Conservation (phyloP, 2,888 invertebrate genomes). For the Aphidius colemani region DNA sequence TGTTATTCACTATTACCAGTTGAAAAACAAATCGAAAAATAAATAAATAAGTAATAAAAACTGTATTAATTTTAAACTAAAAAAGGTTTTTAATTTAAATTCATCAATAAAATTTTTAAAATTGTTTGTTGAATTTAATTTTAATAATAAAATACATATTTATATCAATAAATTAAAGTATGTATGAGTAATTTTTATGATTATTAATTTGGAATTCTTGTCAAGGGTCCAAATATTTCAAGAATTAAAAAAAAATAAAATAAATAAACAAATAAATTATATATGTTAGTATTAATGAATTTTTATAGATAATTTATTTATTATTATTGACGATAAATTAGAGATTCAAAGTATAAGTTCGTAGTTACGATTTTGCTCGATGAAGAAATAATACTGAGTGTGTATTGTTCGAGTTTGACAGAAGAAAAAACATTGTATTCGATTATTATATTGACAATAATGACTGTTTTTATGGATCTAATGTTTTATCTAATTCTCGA, state of each 20-base stretch:
- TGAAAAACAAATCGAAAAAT: constrained; percentile 3
- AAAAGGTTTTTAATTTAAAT: no score
- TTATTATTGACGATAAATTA: no score
- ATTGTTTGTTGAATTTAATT: no score
- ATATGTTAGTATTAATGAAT: constrained; percentile 35
- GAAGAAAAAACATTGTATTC: constrained; percentile 45
- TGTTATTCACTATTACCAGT: not conserved
- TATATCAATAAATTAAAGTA: not conserved
- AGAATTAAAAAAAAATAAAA: constrained; percentile 13
- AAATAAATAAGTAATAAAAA: not conserved
- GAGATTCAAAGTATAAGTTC: no score
- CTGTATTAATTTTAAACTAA: not conserved
- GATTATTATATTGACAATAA: constrained; percentile 57
- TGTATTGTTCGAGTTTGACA: constrained; percentile 13
- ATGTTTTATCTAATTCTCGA: constrained; percentile 41
- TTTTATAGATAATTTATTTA: no score
- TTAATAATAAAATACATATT: no score
- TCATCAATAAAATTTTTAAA: no score
- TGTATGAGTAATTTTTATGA: constrained; percentile 20
- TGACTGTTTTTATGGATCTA: constrained; percentile 48
- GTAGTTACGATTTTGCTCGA: no score
- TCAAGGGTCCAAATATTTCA: constrained; percentile 53
- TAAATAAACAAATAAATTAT: constrained; percentile 37
- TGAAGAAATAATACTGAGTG: no score
- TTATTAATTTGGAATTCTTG: constrained; percentile 46